Evolutionary conservation across 2,797 vertebrate species (phyloP).

Genomic region (Spondyliosoma cantharus): DNA sequence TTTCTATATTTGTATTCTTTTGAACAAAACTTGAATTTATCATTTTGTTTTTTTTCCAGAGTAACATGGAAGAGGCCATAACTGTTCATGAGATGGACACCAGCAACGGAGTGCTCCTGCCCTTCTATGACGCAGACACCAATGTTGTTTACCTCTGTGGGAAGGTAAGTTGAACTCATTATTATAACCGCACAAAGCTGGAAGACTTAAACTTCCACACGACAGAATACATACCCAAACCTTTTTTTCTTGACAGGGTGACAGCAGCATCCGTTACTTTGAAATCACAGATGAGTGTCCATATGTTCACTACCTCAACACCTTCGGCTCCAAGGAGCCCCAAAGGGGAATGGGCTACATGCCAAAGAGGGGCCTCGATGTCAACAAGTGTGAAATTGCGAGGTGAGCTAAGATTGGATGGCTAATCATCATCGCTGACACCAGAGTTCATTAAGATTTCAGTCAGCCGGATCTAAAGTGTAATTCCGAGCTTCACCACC

Average conservation of each 20-base stretch:
- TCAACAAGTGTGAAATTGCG: conserved; percentile 98
- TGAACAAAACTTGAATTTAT: background rate
- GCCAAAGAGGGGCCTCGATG: conserved; percentile 96
- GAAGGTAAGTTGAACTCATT: conserved; percentile 83
- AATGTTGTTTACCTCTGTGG: conserved; percentile 96
- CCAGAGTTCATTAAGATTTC: background rate
- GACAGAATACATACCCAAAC: conserved; percentile 7
- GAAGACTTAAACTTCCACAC: background rate
- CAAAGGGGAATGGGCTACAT: conserved; percentile 99
- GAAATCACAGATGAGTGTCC: conserved; percentile 97
- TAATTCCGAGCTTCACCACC: conserved; percentile 52
- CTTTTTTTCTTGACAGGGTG: conserved; percentile 82
- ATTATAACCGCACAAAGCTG: background rate
- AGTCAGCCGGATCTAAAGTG: background rate
- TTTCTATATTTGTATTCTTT: background rate
- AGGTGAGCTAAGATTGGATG: conserved; percentile 81
- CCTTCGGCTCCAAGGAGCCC: conserved; percentile 95
- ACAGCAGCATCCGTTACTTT: conserved; percentile 99
- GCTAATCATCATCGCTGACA: background rate
- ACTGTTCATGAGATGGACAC: conserved; percentile 95
- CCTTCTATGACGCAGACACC: conserved; percentile 96
- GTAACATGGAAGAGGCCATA: conserved; percentile 94
- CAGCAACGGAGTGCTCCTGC: conserved; percentile 95
- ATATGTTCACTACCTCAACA: conserved; percentile 96
- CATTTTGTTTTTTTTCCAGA: conserved; percentile 73